Evolutionary conservation across 2,888 invertebrate genomes (phyloP).

Genomic region (Isoperla grammatica): DNA sequence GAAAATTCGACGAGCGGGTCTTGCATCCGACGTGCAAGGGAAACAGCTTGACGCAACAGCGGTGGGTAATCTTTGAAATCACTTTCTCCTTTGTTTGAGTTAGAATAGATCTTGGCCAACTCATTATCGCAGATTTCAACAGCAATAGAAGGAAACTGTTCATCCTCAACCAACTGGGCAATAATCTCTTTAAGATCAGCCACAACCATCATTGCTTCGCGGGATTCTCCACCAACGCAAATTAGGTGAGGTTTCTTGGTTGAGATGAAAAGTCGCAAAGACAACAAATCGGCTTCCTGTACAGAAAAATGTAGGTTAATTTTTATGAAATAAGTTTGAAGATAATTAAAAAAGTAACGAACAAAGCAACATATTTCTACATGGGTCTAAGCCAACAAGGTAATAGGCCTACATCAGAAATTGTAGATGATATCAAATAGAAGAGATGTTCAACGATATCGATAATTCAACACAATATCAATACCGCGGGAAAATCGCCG

Average conservation of each 20-base stretch:
- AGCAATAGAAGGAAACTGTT: conserved; percentile 78
- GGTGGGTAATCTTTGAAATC: conserved; percentile 94
- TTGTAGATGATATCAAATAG: too few relatives aligned
- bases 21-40: conserved; percentile 84
- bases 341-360: too few relatives aligned
- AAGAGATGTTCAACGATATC: too few relatives aligned
- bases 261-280: conserved; percentile 73
- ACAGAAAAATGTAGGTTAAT: conserved; percentile 25
- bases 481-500: too few relatives aligned
- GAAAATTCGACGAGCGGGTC: conserved; percentile 96
- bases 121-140: conserved; percentile 94
- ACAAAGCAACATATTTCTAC: too few relatives aligned
- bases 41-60: conserved; percentile 85
- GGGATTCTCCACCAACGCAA: conserved; percentile 83
- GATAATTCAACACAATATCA: too few relatives aligned
- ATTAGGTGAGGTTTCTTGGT: conserved; percentile 93
- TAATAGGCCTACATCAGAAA: too few relatives aligned
- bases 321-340: too few relatives aligned
- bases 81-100: conserved; percentile 75
- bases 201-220: conserved; percentile 77
- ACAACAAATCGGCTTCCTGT: conserved; percentile 59
- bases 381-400: too few relatives aligned
- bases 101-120: conserved; percentile 85
- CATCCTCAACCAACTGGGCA: conserved; percentile 68
- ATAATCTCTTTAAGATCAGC: conserved; percentile 71